Percentiles rank a stretch among this genome's conserved stretches.
These are phyloP conservation scores for Orthosia incerta DNA, from an alignment of 2,888 invertebrate species.

Conservation along the genomic window DNA sequence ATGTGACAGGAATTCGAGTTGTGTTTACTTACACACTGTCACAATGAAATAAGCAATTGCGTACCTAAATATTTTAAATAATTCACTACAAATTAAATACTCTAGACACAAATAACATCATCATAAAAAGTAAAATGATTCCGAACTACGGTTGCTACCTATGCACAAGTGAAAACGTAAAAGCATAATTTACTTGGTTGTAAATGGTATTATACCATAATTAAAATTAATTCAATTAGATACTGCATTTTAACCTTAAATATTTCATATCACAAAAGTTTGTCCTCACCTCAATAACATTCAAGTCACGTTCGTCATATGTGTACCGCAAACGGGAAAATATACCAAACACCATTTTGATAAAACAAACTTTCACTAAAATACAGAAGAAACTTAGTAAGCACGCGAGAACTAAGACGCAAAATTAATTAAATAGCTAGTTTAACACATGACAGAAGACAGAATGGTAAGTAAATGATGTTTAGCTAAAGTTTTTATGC, in stretches of 20 bases:
- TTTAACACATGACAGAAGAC: conserved; percentile 64
- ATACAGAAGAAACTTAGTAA: conserved; percentile 61
- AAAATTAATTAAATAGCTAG: conserved; percentile 48
- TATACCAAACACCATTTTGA: conserved; percentile 85
- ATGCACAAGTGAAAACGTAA: neutral
- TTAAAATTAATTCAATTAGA: no score
- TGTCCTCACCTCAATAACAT: conserved; percentile 74
- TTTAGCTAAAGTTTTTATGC: conserved; percentile 28
- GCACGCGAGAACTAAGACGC: conserved; percentile 53
- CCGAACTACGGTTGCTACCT: neutral
- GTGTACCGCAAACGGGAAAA: conserved; percentile 82
- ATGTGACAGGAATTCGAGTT: conserved; percentile 6
- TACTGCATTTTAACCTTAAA: neutral
- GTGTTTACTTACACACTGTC: neutral
- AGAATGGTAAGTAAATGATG: conserved; percentile 27
- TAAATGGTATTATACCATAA: no score
- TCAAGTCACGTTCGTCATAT: conserved; percentile 81
- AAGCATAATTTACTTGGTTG: neutral
- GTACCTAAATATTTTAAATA: neutral
- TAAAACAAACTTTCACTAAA: conserved; percentile 64
- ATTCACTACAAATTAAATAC: neutral
- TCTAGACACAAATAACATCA: neutral
- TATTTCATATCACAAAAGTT: conserved; percentile 20
- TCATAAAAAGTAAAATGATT: neutral
- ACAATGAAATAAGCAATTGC: neutral